A percentile compares a stretch with the other conserved stretches of the same genome.
Evolutionary conservation across 2,113 vertebrate species (phyloP).

Genomic region (Ceyx melanurus): DNA sequence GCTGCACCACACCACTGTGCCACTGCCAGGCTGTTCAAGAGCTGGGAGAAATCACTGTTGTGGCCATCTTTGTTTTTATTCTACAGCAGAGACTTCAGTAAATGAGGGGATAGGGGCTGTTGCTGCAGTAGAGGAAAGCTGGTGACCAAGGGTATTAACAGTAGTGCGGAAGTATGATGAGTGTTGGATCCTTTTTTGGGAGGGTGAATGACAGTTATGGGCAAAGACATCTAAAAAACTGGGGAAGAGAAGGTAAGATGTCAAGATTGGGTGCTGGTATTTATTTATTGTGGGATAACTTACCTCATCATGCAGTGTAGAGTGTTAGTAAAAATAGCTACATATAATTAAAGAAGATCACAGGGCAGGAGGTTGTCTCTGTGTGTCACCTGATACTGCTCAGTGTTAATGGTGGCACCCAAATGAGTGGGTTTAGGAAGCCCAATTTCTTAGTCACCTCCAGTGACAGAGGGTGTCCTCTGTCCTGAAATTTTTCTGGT

Average conservation of each 20-base stretch:
- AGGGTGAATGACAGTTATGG: not conserved
- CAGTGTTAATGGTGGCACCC: not conserved
- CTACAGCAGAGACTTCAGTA: not conserved
- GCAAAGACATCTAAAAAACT: not conserved
- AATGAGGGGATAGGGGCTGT: not conserved
- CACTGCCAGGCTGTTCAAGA: not conserved
- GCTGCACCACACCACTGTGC: accelerated
- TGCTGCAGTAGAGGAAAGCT: not conserved
- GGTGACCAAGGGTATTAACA: accelerated
- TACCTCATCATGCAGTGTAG: not conserved
- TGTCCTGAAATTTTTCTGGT: not conserved
- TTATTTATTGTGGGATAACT: not conserved
- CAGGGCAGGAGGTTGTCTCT: not conserved
- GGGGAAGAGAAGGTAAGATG: not conserved
- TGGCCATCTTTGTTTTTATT: not conserved
- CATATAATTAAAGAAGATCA: not conserved
- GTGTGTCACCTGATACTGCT: not conserved
- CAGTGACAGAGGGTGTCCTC: not conserved
- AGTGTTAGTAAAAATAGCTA: not conserved
- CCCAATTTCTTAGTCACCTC: not conserved
- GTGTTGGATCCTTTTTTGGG: not conserved
- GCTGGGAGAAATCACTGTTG: not conserved
- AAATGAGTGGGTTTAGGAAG: not conserved
- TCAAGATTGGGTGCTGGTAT: not conserved
- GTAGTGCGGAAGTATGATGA: no score